A percentile compares a stretch with the other conserved stretches of the same genome.
Conservation (phyloP, 2,797 vertebrate species). For the Sebastes nivosus region DNA sequence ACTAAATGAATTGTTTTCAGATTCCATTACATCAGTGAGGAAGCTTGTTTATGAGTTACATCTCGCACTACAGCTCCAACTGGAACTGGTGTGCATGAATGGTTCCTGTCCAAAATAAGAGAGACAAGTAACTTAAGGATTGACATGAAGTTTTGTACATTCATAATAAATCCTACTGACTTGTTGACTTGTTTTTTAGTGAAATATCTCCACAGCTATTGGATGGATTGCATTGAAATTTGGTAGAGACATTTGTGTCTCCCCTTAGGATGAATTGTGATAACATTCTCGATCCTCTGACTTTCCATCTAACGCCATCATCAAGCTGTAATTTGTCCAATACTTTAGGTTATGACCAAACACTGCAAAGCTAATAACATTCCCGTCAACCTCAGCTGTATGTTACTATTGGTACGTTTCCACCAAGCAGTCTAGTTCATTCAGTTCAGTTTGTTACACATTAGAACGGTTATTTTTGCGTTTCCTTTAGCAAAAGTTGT, state of each 20-base stretch:
- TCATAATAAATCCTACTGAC: background rate
- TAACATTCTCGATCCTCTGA: background rate
- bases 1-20: background rate
- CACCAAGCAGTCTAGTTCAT: too few species aligned
- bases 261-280: background rate
- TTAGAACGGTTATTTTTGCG: too few species aligned
- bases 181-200: background rate
- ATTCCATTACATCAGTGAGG: background rate
- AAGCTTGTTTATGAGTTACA: constrained; percentile 11
- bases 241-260: background rate
- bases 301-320: background rate
- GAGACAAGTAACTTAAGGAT: too few species aligned
- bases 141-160: background rate
- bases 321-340: background rate
- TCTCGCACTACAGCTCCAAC: background rate
- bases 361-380: background rate
- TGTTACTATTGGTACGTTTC: background rate
- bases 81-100: background rate
- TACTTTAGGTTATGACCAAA: background rate
- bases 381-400: background rate
- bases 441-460: too few species aligned
- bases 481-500: too few species aligned
- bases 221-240: background rate
- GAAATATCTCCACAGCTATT: background rate
- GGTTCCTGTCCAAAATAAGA: background rate